Evolutionary conservation across 2,888 invertebrate species (phyloP), one percentile per base, ranked within the genome.

Genomic region (Cheilosia pagana): DNA sequence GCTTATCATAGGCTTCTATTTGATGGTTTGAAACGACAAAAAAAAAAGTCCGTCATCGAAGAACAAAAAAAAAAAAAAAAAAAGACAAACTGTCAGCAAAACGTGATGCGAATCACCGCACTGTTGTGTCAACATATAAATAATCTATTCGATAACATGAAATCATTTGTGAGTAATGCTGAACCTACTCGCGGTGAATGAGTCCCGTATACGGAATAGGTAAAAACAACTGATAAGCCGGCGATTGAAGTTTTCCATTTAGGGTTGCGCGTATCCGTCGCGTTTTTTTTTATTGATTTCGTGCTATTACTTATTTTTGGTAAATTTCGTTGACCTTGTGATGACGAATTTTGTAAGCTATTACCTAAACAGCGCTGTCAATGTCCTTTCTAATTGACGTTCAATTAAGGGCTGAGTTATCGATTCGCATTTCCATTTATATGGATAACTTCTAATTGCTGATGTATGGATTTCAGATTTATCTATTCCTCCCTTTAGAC

Each of bases 131-230:
- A 19, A 19, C 19, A 16, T 16, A 12, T 7, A 39, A n/a, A n/a
- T 65, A 48, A 74, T 65, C 57, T 35, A 10, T 23, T 19, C 57
- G 74, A 74, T 74, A 65, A 74, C 60, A 52, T 31, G 28, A 41
- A 60, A 31, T 39, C 28, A 48, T 39, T 45, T 19, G 28, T 71
- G 52, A 71, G 60, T 52, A 41, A 62, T 52, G 28, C 41, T 19
- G 28, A 52, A 8, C 4, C 35, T 3, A 35, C 12, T 12, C 3
- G 10, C 35, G 12, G 35, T 3, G 35, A 35, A 10, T 3, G 35
- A 35, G 2, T 3, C 12, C 35, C 35, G 35, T 12, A 35, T 35
- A 12, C 12, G 12, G 35, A 35, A 3, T 4, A 35, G 35, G 12
- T 35, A 12, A 35, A 35, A 12, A 12, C 35, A 35, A 35, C 12